phyloP scores from a whole-genome alignment of 2,113 vertebrate genomes.

The Hypocryptadius cinnamomeus region DNA sequence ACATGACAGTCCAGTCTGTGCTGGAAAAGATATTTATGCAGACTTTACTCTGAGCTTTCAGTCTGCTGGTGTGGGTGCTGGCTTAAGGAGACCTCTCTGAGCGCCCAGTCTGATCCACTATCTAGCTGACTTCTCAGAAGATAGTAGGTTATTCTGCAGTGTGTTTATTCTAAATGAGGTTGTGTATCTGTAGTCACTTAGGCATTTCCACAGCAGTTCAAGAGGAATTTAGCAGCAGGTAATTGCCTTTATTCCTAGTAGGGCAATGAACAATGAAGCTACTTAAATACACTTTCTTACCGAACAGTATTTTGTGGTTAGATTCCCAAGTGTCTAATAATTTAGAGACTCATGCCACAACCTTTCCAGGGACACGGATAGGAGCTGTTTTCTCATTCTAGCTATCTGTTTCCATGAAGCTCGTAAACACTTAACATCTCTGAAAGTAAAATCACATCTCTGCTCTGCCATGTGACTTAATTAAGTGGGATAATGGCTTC shows the following conservation, averaged over 20 bases:
- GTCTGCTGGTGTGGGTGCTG: background rate
- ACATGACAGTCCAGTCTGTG: background rate
- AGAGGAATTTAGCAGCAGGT: background rate
- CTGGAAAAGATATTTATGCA: background rate
- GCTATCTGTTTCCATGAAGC: background rate
- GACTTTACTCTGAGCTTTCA: background rate
- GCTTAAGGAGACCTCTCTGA: background rate
- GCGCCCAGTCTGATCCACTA: background rate
- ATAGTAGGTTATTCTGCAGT: background rate
- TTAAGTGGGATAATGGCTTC: background rate
- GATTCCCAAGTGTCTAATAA: background rate
- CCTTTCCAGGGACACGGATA: background rate
- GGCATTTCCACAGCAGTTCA: background rate
- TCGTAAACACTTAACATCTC: background rate
- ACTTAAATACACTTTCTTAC: background rate
- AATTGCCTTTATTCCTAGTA: background rate
- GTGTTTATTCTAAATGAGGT: background rate
- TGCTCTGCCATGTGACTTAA: background rate
- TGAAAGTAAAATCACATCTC: background rate
- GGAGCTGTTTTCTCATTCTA: background rate
- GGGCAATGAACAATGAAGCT: background rate
- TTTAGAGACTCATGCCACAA: background rate
- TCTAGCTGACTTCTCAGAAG: background rate
- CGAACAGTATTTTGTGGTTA: background rate
- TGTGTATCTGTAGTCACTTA: background rate